phyloP scores from a whole-genome alignment of 2,888 invertebrate species.

The Torymus aiolomorphi region DNA sequence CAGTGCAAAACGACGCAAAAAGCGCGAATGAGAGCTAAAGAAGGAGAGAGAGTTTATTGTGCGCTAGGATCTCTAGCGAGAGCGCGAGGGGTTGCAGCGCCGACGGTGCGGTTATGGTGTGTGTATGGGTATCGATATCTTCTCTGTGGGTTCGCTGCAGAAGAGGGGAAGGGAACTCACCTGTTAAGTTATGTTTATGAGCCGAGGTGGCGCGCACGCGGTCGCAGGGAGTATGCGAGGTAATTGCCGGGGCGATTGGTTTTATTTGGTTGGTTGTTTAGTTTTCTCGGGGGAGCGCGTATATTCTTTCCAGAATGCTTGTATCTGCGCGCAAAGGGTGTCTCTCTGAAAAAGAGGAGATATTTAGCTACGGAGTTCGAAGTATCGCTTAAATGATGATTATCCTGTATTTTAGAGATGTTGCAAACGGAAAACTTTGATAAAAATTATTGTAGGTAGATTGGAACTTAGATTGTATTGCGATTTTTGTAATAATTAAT shows the following conservation, averaged over 20 bases:
- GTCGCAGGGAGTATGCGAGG: not conserved
- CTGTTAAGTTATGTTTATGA: slow-evolving; percentile 46
- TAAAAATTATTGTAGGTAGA: too few species aligned
- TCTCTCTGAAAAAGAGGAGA: too few species aligned
- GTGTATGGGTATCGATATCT: slow-evolving; percentile 20
- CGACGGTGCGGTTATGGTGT: slow-evolving; percentile 10
- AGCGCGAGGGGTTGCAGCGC: not conserved
- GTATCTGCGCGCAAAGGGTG: not conserved
- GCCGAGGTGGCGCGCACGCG: not conserved
- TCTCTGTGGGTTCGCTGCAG: not conserved
- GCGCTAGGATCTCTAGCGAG: not conserved
- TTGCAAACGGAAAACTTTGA: too few species aligned
- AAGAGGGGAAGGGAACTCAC: slow-evolving; percentile 20
- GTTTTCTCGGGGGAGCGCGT: not conserved
- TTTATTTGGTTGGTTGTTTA: slow-evolving; percentile 15
- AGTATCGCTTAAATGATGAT: too few species aligned
- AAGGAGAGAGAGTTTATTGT: slow-evolving; percentile 37
- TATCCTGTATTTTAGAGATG: too few species aligned
- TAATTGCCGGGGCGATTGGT: slow-evolving; percentile 28
- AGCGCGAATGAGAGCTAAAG: slow-evolving; percentile 28
- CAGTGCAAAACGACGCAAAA: slow-evolving; percentile 41
- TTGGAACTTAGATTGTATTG: too few species aligned
- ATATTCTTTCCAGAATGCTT: too few species aligned
- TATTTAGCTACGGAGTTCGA: too few species aligned
- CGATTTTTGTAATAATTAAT: too few species aligned